Percentiles rank a stretch among this genome's conserved stretches.
phyloP scores from a whole-genome alignment of 2,888 invertebrate genomes.

The Aethes cnicana region DNA sequence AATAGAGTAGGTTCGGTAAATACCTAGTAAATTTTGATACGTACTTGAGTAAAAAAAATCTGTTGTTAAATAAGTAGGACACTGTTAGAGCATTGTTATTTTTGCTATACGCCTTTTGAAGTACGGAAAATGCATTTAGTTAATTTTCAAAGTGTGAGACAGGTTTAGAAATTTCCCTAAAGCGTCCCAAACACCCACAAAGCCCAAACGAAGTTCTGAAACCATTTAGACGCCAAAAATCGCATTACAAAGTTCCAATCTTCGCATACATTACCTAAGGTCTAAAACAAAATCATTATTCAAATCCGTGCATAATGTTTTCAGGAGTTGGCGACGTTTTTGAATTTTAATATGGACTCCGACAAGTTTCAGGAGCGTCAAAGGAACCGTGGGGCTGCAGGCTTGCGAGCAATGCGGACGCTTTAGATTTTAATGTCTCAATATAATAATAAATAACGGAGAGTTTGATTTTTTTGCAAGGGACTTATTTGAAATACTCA shows the following conservation, averaged over 20 bases:
- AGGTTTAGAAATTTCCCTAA: constrained; percentile 25
- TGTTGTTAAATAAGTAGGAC: no score
- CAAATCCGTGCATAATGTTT: constrained; percentile 81
- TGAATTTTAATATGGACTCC: constrained; percentile 81
- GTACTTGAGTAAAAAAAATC: no score
- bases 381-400: constrained; percentile 64
- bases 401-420: constrained; percentile 50
- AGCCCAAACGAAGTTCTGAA: constrained; percentile 72
- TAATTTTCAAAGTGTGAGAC: background rate
- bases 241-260: constrained; percentile 73
- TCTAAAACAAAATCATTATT: constrained; percentile 81
- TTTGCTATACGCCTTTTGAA: no score
- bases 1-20: no score
- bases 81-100: no score
- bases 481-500: no score
- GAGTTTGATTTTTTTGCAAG: no score
- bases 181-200: constrained; percentile 46
- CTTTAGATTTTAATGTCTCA: background rate
- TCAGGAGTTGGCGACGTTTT: constrained; percentile 78
- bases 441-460: no score
- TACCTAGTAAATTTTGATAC: no score
- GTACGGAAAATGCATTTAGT: background rate
- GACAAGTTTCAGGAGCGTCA: constrained; percentile 78
- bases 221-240: constrained; percentile 79
- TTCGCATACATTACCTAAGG: constrained; percentile 74